Evolutionary conservation across 2,113 vertebrate species (phyloP).

Genomic region (Megaceryle torquata): DNA sequence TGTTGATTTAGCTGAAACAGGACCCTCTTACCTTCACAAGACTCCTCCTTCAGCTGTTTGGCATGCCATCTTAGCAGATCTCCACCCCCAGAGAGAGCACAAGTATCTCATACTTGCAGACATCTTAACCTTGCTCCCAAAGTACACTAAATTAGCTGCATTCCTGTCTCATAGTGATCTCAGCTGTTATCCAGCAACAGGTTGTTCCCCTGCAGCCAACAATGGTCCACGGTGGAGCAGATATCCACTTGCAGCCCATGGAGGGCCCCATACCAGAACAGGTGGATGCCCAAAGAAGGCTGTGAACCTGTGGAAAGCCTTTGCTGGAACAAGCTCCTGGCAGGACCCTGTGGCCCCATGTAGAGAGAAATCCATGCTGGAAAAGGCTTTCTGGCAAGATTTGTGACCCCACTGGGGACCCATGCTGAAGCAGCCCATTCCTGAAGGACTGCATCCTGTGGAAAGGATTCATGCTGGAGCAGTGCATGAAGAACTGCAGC

Average conservation of each 20-base stretch:
- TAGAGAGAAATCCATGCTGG: background rate
- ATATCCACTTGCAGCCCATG: background rate
- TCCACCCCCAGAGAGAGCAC: no score
- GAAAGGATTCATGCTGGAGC: background rate
- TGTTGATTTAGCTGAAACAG: no score
- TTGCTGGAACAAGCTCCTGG: fast-evolving
- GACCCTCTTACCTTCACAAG: no score
- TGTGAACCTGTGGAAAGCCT: fast-evolving
- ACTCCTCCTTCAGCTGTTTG: no score
- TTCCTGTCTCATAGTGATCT: no score
- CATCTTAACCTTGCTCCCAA: no score
- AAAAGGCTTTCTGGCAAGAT: background rate
- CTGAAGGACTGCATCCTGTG: background rate
- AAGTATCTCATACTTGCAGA: no score
- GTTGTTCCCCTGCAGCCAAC: background rate
- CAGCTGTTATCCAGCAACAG: no score
- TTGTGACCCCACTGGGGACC: fast-evolving
- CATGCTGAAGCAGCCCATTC: background rate
- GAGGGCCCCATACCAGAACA: no score
- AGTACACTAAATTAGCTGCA: no score
- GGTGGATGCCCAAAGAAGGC: background rate
- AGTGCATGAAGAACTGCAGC: background rate
- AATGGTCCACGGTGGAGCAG: background rate
- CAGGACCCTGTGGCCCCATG: background rate
- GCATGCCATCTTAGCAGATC: no score